Evolutionary conservation across 1,140 invertebrate species (phyloP), one percentile per base, ranked within the genome.

Genomic region (Parasteatoda tepidariorum): DNA sequence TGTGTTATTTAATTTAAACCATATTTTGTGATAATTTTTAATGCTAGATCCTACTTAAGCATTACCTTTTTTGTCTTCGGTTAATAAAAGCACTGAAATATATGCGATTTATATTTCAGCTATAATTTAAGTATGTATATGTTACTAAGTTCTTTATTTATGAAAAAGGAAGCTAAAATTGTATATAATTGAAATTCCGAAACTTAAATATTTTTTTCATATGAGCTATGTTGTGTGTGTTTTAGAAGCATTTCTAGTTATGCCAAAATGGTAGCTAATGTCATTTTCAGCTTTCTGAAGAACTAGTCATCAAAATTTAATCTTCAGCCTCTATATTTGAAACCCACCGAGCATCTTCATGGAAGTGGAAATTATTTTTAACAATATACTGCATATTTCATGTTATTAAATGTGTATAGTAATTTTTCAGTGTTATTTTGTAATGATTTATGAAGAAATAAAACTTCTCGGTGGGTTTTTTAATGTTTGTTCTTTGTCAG

Each of bases 291-390:
- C n/a, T 9, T 13, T 30, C 70, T 75, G 73, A 75, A 75, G 73
- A 75, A 75, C 73, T 75, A 75, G 73, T 75, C 73, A 75, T 62
- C 73, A 15, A 75, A 75, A 75, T 75, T 73, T 41, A 75, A 75
- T 75, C 73, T 75, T 75, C 73, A 75, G 73, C 59, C 15, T 61
- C 7, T 75, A 61, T 28, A 28, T 7, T 11, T 28, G 26, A 24
- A n/a, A 62, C 28, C 61, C n/a, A 26, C 18, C 11, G 26, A 34
- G 3, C 18, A 24, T 11, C 61, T 28, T 30, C 61, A 13, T 61
- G 22, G 57, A 33, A 34, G 26, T 24, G 15, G 30, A 28, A n/a
- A 55, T 55, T 75, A 15, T 38, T 26, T 38, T 26, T 38, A 13
- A 24, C 7, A 59, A 15, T 9, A n/a, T 59, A n/a, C n/a, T 9